Percentiles rank a stretch among this genome's conserved stretches.
These are phyloP conservation scores for Poecilobothrus nobilitatus DNA, from an alignment of 2,888 invertebrate genomes.

Conservation along the genomic window DNA sequence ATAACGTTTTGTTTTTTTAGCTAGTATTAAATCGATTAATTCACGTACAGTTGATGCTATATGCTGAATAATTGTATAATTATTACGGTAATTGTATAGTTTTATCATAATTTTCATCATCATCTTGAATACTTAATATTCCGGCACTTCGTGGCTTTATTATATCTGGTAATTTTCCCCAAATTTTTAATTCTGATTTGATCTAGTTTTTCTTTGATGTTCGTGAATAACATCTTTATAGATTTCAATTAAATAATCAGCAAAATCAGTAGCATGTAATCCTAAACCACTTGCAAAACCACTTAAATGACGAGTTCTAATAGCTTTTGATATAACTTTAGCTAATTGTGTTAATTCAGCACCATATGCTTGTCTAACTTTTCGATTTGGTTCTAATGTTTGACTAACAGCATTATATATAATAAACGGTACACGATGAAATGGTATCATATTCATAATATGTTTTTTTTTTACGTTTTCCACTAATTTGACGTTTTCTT, in stretches of 20 bases:
- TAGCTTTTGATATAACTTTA: not conserved
- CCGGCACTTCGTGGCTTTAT: not conserved
- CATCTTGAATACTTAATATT: not conserved
- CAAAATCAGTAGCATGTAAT: slow-evolving; percentile 5
- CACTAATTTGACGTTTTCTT: not conserved
- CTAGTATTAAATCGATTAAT: slow-evolving; percentile 1
- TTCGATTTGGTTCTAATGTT: not conserved
- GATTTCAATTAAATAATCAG: slow-evolving; percentile 8
- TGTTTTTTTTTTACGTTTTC: not conserved
- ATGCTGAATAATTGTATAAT: no score
- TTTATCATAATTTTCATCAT: not conserved
- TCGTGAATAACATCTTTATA: not conserved
- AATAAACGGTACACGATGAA: not conserved
- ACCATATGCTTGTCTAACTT: not conserved
- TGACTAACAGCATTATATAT: not conserved
- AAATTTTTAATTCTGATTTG: not conserved
- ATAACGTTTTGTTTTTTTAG: slow-evolving; percentile 2
- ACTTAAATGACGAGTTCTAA: slow-evolving; percentile 8
- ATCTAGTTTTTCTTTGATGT: not conserved
- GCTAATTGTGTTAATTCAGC: not conserved
- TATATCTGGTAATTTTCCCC: not conserved
- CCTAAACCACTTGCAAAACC: slow-evolving; percentile 7
- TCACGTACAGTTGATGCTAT: not conserved
- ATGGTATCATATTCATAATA: not conserved
- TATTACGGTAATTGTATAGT: not conserved